Conservation (phyloP, 2,888 invertebrate genomes). For the Spilosoma lubricipeda region DNA sequence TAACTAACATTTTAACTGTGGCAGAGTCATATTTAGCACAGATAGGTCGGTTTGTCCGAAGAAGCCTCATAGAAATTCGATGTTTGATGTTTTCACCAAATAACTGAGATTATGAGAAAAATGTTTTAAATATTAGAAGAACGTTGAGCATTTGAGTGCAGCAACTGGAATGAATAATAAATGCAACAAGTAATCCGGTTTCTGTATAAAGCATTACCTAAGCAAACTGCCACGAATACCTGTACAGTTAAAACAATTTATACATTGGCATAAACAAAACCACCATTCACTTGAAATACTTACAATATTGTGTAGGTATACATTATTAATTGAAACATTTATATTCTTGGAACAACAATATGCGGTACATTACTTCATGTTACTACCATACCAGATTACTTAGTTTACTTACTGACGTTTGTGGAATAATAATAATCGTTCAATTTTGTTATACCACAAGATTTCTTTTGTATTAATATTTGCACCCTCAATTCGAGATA, state of each 20-base stretch:
- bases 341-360: not conserved
- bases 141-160: not conserved
- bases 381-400: not conserved
- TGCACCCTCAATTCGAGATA: not conserved
- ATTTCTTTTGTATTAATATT: not conserved
- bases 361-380: not conserved
- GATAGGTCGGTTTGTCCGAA: not conserved
- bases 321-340: not conserved
- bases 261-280: slow-evolving; percentile 23
- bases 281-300: slow-evolving; percentile 37
- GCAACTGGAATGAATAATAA: slow-evolving; percentile 4
- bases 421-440: not conserved
- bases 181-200: slow-evolving; percentile 27
- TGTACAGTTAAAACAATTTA: slow-evolving; percentile 29
- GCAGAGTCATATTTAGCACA: not conserved
- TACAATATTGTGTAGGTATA: not conserved
- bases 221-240: slow-evolving; percentile 5
- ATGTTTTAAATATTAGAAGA: not conserved
- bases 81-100: no score
- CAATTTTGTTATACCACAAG: not conserved
- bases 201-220: slow-evolving; percentile 33
- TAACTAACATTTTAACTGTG: not conserved
- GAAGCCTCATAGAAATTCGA: not conserved
- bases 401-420: not conserved
- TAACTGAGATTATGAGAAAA: no score